These are phyloP conservation scores for Rhyacichthys aspro DNA, from an alignment of 2,797 vertebrate species.

Conservation along the genomic window DNA sequence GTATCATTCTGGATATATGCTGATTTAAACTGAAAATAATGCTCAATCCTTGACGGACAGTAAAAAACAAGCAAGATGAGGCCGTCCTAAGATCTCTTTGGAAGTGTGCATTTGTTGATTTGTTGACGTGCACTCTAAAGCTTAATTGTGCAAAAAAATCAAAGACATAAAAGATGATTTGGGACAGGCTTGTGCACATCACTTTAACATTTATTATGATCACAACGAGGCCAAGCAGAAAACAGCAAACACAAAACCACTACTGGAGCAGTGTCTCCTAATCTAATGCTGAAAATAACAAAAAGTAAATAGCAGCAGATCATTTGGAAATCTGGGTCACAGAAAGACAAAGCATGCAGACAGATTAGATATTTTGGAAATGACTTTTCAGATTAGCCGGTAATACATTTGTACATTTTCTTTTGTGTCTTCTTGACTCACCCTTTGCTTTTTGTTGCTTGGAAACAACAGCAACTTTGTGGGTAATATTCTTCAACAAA, in stretches of 20 bases:
- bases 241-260: neutral
- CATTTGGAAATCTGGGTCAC: neutral
- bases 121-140: too few relatives aligned
- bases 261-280: neutral
- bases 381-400: neutral
- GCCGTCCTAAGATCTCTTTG: too few relatives aligned
- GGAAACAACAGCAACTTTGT: neutral
- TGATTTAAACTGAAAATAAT: too few relatives aligned
- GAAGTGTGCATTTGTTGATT: too few relatives aligned
- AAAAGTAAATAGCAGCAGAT: neutral
- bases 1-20: too few relatives aligned
- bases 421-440: neutral
- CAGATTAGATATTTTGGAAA: neutral
- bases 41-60: too few relatives aligned
- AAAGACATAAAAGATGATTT: too few relatives aligned
- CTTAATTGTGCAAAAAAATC: too few relatives aligned
- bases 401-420: neutral
- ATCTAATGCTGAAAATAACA: neutral
- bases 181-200: too few relatives aligned
- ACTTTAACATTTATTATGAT: too few relatives aligned
- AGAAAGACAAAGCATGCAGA: neutral
- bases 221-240: too few relatives aligned
- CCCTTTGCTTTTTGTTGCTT: neutral
- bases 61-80: too few relatives aligned
- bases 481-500: neutral